Evolutionary conservation across 2,888 invertebrate genomes (phyloP).

Genomic region (Hymenopus coronatus): DNA sequence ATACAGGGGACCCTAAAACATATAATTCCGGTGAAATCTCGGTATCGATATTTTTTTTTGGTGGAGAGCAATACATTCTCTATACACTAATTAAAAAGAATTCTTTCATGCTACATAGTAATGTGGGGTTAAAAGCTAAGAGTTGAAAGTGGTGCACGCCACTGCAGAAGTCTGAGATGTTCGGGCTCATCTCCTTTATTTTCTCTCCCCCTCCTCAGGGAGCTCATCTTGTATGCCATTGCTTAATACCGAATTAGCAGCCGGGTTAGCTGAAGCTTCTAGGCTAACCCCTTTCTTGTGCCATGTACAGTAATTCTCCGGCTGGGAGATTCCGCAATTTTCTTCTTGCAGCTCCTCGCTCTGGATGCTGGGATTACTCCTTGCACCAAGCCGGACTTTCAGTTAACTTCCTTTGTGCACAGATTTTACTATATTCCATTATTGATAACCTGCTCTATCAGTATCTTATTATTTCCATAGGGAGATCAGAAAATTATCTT

Average conservation of each 20-base stretch:
- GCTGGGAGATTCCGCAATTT: not conserved
- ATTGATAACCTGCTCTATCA: too few relatives aligned
- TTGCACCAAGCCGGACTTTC: not conserved
- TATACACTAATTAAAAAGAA: too few relatives aligned
- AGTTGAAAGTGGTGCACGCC: not conserved
- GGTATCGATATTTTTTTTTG: too few relatives aligned
- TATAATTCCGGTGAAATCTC: too few relatives aligned
- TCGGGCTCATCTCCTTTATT: not conserved
- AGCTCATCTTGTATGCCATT: constrained; percentile 6
- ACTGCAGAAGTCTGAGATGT: not conserved
- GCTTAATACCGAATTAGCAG: constrained; percentile 7
- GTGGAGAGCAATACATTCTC: too few relatives aligned
- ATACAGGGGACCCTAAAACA: too few relatives aligned
- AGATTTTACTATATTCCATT: too few relatives aligned
- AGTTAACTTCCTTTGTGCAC: too few relatives aligned
- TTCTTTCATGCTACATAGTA: too few relatives aligned
- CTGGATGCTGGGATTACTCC: not conserved
- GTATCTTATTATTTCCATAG: too few relatives aligned
- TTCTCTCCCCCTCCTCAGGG: not conserved
- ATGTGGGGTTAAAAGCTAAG: too few relatives aligned
- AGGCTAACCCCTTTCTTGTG: not conserved
- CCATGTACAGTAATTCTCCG: not conserved
- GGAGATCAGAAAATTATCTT: too few relatives aligned
- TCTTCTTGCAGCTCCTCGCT: not conserved
- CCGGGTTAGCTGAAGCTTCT: not conserved